These are phyloP conservation scores for Eciton burchellii DNA, from an alignment of 1,140 invertebrate genomes.

Conservation along the genomic window DNA sequence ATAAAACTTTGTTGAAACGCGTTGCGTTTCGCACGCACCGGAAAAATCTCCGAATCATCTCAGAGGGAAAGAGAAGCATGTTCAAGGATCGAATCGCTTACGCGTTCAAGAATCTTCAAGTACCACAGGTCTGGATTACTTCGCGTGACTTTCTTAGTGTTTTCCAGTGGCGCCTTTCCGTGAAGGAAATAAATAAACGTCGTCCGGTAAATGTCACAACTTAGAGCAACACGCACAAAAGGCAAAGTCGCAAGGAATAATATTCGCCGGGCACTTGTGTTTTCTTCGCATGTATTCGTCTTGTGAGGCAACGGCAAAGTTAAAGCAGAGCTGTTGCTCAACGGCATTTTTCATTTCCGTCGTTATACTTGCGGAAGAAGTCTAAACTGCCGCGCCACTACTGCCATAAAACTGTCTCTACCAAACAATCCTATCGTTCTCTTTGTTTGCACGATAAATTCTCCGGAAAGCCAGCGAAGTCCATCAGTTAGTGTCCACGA, in stretches of 20 bases:
- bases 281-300: conserved; percentile 44
- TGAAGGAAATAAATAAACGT: conserved; percentile 44
- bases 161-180: not conserved
- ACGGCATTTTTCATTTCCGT: conserved; percentile 53
- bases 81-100: conserved; percentile 1
- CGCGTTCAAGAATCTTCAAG: not conserved
- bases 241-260: conserved; percentile 42
- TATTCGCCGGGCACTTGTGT: conserved; percentile 46
- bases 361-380: conserved; percentile 44
- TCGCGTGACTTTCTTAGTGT: not conserved
- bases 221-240: conserved; percentile 25
- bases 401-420: conserved; percentile 50
- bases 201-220: conserved; percentile 20
- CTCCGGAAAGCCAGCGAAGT: conserved; percentile 27
- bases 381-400: conserved; percentile 39
- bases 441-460: conserved; percentile 46
- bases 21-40: too few relatives aligned
- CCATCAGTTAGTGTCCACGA: conserved; percentile 33
- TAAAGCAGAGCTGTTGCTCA: conserved; percentile 43
- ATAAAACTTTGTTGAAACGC: too few relatives aligned
- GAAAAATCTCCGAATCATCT: too few relatives aligned
- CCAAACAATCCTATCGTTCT: conserved; percentile 18
- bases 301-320: conserved; percentile 34
- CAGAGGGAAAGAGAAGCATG: too few relatives aligned
- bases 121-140: not conserved